Base-by-base conservation (phyloP, 2,113 vertebrate genomes). In the Otis tarda region DNA sequence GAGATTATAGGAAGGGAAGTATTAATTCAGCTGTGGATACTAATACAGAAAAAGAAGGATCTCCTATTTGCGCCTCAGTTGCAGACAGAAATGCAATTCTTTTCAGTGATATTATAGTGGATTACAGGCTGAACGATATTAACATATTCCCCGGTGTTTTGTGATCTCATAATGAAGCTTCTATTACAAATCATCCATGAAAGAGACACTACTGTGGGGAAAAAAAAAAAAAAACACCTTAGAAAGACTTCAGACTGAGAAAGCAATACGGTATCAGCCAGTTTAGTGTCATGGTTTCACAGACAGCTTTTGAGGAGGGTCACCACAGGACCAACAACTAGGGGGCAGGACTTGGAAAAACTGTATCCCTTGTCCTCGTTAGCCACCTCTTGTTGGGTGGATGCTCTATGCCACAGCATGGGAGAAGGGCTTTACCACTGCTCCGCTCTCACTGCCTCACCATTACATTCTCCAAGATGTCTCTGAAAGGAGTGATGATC, bases 121-220 rank as follows among this genome's bases (percentile, higher is more conserved):
- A 95, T 96, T 95, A 96, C 90, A 92, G 0, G 6, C 75, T 80
- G 90, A 94, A 94, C 75, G 35, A 15, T 14, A 96, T 95, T 96
- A 96, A 85, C 82, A 92, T 90, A 96, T 77, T 87, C 90, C 93
- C 96, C 79, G 57, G 90, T 88, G 93, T 53, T 95, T 73, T 90
- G 87, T 90, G 93, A 96, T 90, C 92, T 92, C 81, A 59, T 77
- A 95, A 97, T 92, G 90, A 85, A 94, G 81, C 75, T 88, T 56
- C 71, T 81, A 74, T 69, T 86, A 80, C 79, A 94, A 93, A 88
- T 74, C 93, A 92, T 45, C 90, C 92, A 78, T 88, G 92, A 88
- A 95, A 94, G 84, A 87, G 88, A 90, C 1, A n/a, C 27, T 45
- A 8, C 16, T 80, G 78, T 49, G 39, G 33, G 74, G 24, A 3